phyloP scores from a whole-genome alignment of 2,888 invertebrate species.

The Linnaemya tessellans region DNA sequence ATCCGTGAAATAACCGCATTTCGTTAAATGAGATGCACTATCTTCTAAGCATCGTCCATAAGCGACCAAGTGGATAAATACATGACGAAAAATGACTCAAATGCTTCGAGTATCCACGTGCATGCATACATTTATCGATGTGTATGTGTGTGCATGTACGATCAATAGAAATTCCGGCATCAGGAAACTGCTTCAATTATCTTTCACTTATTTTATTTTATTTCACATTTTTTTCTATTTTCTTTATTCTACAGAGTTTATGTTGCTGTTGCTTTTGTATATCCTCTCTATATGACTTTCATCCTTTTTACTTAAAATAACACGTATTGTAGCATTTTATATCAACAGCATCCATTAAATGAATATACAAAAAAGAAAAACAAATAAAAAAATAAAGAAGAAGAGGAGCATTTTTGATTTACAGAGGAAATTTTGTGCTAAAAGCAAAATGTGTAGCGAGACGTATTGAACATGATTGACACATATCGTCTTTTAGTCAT shows the following conservation, averaged over 20 bases:
- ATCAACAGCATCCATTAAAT: slow-evolving; percentile 59
- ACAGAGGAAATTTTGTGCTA: slow-evolving; percentile 41
- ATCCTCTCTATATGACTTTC: slow-evolving; percentile 41
- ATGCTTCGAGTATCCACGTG: neutral
- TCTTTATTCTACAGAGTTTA: slow-evolving; percentile 6
- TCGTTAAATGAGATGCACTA: too few species aligned
- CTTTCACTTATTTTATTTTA: slow-evolving; percentile 47
- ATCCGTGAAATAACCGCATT: too few species aligned
- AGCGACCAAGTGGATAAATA: neutral
- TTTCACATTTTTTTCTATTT: neutral
- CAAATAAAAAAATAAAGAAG: neutral
- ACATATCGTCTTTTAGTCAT: slow-evolving; percentile 38
- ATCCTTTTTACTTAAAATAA: slow-evolving; percentile 58
- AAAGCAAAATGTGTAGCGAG: slow-evolving; percentile 60
- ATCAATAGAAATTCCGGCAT: slow-evolving; percentile 48
- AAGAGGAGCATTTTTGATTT: slow-evolving; percentile 22
- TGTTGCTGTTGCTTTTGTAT: neutral
- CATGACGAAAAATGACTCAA: neutral
- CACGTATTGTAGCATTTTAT: slow-evolving; percentile 57
- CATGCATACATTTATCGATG: neutral
- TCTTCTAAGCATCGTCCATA: neutral
- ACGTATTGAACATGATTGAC: slow-evolving; percentile 65
- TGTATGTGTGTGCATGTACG: slow-evolving; percentile 16
- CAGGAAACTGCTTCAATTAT: slow-evolving; percentile 63
- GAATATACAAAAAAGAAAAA: slow-evolving; percentile 10